phyloP scores from a whole-genome alignment of 2,113 vertebrate species.

The Oreotrochilus melanogaster region DNA sequence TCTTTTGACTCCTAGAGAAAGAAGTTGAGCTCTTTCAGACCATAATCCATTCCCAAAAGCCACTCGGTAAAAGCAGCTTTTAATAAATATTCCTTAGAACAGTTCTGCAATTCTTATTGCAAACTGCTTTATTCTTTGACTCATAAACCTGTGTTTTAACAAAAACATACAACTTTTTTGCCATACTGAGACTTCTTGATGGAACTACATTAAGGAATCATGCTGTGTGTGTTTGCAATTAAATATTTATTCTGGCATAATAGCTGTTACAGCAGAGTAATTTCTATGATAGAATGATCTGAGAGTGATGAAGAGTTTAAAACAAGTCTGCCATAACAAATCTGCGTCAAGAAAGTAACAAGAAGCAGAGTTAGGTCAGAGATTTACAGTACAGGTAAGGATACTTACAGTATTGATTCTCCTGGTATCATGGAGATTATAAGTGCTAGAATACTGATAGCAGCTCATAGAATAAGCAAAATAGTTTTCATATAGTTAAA shows the following conservation, averaged over 20 bases:
- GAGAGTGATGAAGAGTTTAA: background rate
- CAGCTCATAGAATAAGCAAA: background rate
- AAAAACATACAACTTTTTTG: background rate
- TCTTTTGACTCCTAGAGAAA: background rate
- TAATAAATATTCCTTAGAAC: background rate
- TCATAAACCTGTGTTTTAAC: background rate
- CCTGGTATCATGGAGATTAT: background rate
- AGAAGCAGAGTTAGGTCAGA: background rate
- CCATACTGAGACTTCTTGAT: background rate
- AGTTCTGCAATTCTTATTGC: background rate
- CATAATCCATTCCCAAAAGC: background rate
- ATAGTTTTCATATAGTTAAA: background rate
- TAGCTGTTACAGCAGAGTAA: background rate
- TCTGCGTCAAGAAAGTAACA: background rate
- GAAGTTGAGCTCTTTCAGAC: background rate
- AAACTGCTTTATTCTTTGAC: background rate
- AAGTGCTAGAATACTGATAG: background rate
- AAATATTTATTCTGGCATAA: constrained; percentile 48
- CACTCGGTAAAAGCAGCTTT: background rate
- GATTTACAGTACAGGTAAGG: background rate
- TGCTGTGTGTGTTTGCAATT: background rate
- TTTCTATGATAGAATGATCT: background rate
- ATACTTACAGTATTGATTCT: background rate
- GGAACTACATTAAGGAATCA: background rate
- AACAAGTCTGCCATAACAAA: background rate